These are phyloP conservation scores for Panonychus citri DNA, from an alignment of 1,140 invertebrate species.

Conservation along the genomic window DNA sequence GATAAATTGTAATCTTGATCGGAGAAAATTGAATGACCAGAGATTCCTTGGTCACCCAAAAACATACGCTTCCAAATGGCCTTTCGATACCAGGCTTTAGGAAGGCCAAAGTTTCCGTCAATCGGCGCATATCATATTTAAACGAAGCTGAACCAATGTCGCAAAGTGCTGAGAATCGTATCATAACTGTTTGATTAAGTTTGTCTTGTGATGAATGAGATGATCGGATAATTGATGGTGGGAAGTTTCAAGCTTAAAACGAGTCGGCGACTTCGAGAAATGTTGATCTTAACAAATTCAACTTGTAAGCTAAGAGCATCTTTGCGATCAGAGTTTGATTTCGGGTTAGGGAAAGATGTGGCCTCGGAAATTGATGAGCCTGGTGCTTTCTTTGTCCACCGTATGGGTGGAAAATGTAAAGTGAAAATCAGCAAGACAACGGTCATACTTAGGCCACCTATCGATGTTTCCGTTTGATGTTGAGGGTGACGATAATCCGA, in stretches of 20 bases:
- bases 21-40: constrained; percentile 22
- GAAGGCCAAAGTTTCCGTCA: constrained; percentile 89
- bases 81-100: constrained; percentile 88
- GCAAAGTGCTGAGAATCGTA: constrained; percentile 43
- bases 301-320: constrained; percentile 88
- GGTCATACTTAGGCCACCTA: constrained; percentile 72
- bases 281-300: constrained; percentile 86
- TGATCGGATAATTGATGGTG: background rate
- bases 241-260: background rate
- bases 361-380: constrained; percentile 19
- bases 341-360: constrained; percentile 25
- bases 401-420: constrained; percentile 95
- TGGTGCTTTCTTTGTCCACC: constrained; percentile 51
- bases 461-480: constrained; percentile 23
- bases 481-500: background rate
- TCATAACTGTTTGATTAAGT: background rate
- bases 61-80: constrained; percentile 77
- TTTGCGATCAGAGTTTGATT: constrained; percentile 68
- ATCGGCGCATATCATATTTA: constrained; percentile 92
- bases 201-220: background rate
- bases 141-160: constrained; percentile 95
- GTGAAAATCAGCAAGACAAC: constrained; percentile 82
- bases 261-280: constrained; percentile 61
- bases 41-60: constrained; percentile 55
- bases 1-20: constrained; percentile 18